Conservation (phyloP, 2,888 invertebrate species). For the Ectemnius lituratus region DNA sequence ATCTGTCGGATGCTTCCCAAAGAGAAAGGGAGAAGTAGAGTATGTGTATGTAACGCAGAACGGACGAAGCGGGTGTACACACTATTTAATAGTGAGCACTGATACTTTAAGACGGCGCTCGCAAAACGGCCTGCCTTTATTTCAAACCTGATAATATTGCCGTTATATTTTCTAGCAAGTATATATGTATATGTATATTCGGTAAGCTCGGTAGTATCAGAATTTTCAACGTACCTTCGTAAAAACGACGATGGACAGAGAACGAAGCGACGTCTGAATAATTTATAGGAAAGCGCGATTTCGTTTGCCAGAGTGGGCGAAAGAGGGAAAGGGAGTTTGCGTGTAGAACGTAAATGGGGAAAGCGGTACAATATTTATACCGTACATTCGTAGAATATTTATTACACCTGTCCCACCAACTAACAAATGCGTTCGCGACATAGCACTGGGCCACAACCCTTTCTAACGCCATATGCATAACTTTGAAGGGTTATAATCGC, state of each 20-base stretch:
- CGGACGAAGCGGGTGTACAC: conserved; percentile 16
- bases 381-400: neutral
- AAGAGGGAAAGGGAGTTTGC: neutral
- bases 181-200: no score
- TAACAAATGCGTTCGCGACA: conserved; percentile 25
- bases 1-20: conserved; percentile 59
- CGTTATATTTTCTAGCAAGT: conserved; percentile 32
- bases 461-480: no score
- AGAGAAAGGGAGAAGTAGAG: conserved; percentile 13
- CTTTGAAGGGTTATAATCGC: no score
- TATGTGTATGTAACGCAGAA: neutral
- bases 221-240: conserved; percentile 9
- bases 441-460: neutral
- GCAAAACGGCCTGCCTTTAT: conserved; percentile 13
- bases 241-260: neutral
- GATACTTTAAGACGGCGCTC: conserved; percentile 47
- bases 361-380: neutral
- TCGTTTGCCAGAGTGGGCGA: neutral
- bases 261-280: neutral
- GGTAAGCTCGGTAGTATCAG: no score
- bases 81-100: conserved; percentile 33
- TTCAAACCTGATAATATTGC: neutral
- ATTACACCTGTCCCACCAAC: conserved; percentile 28
- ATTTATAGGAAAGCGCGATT: conserved; percentile 1
- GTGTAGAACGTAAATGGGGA: neutral